Percentiles rank a stretch among this genome's conserved stretches.
Evolutionary conservation across 2,113 vertebrate species (phyloP).

Genomic region (Microtus pennsylvanicus): DNA sequence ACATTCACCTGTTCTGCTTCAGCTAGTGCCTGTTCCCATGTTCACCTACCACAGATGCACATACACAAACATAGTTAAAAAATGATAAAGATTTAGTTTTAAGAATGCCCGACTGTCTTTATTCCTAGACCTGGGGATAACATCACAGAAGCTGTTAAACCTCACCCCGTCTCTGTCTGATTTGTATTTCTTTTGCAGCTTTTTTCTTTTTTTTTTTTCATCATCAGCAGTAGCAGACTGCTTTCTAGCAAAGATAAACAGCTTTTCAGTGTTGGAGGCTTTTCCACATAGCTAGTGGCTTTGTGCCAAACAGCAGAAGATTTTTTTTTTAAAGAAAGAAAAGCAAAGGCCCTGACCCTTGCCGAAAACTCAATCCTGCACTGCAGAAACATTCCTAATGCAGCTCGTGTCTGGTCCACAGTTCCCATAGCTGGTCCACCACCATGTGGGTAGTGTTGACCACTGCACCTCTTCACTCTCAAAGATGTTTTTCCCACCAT

Average conservation of each 20-base stretch:
- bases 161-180: background rate
- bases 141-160: conserved; percentile 31
- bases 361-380: conserved; percentile 56
- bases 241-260: conserved; percentile 77
- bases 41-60: background rate
- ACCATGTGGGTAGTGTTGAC: conserved; percentile 76
- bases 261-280: conserved; percentile 67
- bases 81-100: background rate
- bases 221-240: conserved; percentile 45
- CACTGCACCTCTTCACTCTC: conserved; percentile 66
- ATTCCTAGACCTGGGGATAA: conserved; percentile 5
- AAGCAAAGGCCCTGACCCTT: conserved; percentile 70
- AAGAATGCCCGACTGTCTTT: conserved; percentile 2
- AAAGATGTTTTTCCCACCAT: conserved; percentile 59
- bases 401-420: conserved; percentile 33
- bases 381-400: conserved; percentile 67
- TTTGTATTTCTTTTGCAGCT: background rate
- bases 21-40: background rate
- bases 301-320: conserved; percentile 62
- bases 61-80: background rate
- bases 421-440: conserved; percentile 28
- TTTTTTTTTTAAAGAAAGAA: background rate
- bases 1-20: background rate
- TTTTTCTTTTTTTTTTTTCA: background rate
- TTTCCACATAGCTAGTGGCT: conserved; percentile 69